These are phyloP conservation scores for Halcyon leucocephala DNA, from an alignment of 2,797 vertebrate genomes.

Conservation along the genomic window DNA sequence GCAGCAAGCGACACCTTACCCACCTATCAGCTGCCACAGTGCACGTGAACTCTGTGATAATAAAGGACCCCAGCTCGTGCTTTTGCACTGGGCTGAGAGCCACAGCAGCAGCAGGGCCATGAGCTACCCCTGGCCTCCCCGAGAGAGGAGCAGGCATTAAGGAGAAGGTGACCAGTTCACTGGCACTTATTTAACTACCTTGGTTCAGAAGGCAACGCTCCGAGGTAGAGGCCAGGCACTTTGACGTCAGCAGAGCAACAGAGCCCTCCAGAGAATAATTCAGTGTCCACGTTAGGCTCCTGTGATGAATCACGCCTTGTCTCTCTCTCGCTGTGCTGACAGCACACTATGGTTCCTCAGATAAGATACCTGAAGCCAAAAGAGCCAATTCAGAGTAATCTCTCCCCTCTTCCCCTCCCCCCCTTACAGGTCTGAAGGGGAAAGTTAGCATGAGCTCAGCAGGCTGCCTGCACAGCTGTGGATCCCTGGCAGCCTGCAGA, in stretches of 20 bases:
- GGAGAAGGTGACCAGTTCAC: neutral
- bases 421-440: neutral
- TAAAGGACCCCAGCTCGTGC: rapidly evolving
- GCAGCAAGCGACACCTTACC: neutral
- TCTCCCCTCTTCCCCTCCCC: neutral
- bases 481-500: neutral
- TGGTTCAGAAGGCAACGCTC: neutral
- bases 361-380: neutral
- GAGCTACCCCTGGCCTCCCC: neutral
- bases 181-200: neutral
- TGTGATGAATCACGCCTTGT: neutral
- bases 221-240: neutral
- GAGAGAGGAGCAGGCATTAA: neutral
- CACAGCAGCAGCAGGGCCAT: rapidly evolving
- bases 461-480: neutral
- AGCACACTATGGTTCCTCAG: neutral
- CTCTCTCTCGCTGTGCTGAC: neutral
- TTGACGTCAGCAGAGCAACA: neutral
- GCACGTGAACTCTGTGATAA: rapidly evolving
- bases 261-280: conserved; percentile 29
- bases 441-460: neutral
- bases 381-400: neutral
- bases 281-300: neutral
- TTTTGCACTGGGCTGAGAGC: neutral
- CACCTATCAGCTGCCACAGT: rapidly evolving